Conservation (phyloP, 2,113 vertebrate species). For the Labeo rohita region DNA sequence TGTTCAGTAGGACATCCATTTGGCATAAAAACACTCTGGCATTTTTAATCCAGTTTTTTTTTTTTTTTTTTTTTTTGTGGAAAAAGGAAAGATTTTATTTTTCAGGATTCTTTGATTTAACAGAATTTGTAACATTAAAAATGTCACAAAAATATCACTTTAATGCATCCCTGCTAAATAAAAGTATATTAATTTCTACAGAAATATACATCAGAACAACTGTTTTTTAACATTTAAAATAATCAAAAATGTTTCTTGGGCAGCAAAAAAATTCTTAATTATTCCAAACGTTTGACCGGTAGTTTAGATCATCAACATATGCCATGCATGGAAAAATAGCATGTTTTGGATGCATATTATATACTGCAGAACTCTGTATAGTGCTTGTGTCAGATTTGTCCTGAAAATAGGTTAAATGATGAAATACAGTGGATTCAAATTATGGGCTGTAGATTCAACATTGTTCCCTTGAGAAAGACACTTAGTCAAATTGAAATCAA, state of each 20-base stretch:
- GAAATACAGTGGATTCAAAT: not conserved
- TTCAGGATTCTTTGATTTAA: too few relatives aligned
- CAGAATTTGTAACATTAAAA: too few relatives aligned
- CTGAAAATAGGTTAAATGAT: not conserved
- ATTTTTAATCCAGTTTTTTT: too few relatives aligned
- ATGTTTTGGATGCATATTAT: not conserved
- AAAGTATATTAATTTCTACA: not conserved
- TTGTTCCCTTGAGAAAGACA: not conserved
- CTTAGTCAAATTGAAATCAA: not conserved
- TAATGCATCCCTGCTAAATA: not conserved
- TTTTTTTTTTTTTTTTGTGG: too few relatives aligned
- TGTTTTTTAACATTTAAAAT: not conserved
- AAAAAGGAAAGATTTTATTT: too few relatives aligned
- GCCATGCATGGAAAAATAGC: not conserved
- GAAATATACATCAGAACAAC: not conserved
- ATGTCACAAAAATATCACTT: too few relatives aligned
- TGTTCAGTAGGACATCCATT: too few relatives aligned
- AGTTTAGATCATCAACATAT: not conserved
- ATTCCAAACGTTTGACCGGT: not conserved
- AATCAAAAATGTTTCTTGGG: not conserved
- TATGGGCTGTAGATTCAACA: not conserved
- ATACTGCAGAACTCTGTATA: not conserved
- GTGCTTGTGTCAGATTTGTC: not conserved
- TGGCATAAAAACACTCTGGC: too few relatives aligned
- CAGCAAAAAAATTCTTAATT: not conserved